A percentile compares a stretch with the other conserved stretches of the same genome.
phyloP scores from a whole-genome alignment of 2,113 vertebrate genomes.

The Oenanthe oenanthe region DNA sequence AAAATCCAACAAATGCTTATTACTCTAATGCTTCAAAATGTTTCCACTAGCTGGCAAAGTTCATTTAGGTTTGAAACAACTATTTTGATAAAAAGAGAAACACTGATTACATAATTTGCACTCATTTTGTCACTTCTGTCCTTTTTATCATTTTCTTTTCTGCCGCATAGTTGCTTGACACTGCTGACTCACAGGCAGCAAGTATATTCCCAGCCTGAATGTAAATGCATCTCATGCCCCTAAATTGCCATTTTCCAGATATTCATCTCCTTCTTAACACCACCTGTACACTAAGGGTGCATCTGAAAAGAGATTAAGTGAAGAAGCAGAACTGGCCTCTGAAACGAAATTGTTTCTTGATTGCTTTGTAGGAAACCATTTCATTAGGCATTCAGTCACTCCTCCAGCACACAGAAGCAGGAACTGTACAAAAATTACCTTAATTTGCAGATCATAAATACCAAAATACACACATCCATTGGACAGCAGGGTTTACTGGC shows the following conservation, averaged over 20 bases:
- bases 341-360: slow-evolving; percentile 58
- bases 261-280: slow-evolving; percentile 27
- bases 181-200: slow-evolving; percentile 39
- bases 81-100: slow-evolving; percentile 35
- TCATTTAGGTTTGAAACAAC: slow-evolving; percentile 35
- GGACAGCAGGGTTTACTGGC: neutral
- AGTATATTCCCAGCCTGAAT: slow-evolving; percentile 38
- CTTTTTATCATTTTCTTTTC: slow-evolving; percentile 28
- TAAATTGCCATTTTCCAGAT: slow-evolving; percentile 40
- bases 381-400: slow-evolving; percentile 36
- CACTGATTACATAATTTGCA: slow-evolving; percentile 54
- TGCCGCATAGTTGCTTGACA: slow-evolving; percentile 25
- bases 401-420: neutral
- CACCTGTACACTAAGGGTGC: neutral
- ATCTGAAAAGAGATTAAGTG: slow-evolving; percentile 20
- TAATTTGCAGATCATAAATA: neutral
- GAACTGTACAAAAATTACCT: neutral
- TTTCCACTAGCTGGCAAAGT: neutral
- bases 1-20: neutral
- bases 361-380: slow-evolving; percentile 36
- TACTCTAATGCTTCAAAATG: neutral
- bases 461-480: neutral
- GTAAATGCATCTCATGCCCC: slow-evolving; percentile 27
- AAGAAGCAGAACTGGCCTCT: slow-evolving; percentile 44
- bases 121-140: slow-evolving; percentile 63